phyloP scores from a whole-genome alignment of 2,888 invertebrate species.

The Candidula unifasciata region DNA sequence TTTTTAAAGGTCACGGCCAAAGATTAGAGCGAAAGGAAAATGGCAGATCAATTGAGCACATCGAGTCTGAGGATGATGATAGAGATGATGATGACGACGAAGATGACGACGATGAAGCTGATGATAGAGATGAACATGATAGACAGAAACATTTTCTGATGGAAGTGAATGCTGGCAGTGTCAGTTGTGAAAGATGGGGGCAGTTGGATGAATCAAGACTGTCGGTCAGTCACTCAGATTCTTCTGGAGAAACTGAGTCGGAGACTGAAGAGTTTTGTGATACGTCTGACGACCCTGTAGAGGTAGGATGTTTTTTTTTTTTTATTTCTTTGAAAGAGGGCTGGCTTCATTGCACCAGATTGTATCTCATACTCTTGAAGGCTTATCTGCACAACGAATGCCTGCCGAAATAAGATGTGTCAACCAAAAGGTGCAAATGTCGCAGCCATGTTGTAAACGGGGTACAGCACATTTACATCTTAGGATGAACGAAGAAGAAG shows the following conservation, averaged over 20 bases:
- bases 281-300: slow-evolving; percentile 69
- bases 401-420: no score
- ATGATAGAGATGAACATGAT: background rate
- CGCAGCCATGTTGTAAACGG: no score
- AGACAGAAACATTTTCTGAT: background rate
- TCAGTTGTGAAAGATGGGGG: slow-evolving; percentile 34
- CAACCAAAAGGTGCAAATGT: no score
- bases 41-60: background rate
- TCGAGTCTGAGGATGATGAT: slow-evolving; percentile 6
- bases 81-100: background rate
- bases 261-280: slow-evolving; percentile 76
- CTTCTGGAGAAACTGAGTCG: slow-evolving; percentile 66
- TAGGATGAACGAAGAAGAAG: no score
- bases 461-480: no score
- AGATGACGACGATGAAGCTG: slow-evolving; percentile 17
- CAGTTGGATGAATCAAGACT: slow-evolving; percentile 26
- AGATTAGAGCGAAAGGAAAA: background rate
- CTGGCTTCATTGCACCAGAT: no score
- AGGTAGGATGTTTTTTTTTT: slow-evolving; percentile 52
- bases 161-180: background rate
- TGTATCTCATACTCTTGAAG: no score
- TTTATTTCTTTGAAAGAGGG: no score
- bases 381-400: no score
- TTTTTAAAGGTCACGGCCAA: background rate
- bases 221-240: slow-evolving; percentile 3